Base-by-base conservation (phyloP, 2,113 vertebrate species). In the Penelope pileata region DNA sequence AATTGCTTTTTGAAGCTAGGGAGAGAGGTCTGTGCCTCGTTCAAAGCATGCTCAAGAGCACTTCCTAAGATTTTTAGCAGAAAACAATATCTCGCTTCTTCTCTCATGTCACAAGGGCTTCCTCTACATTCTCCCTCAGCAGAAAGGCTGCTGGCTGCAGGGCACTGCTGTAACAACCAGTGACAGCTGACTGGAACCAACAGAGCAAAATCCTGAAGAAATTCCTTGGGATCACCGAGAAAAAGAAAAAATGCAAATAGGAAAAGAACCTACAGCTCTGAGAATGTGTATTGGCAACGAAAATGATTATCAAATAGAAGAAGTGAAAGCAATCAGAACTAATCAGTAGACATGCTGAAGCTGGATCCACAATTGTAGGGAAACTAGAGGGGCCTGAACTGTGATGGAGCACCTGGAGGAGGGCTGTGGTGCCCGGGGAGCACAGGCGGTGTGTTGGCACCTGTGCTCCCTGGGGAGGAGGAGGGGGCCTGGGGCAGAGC, bases 51-150 rank as follows among this genome's bases (percentile, higher is more conserved):
- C 62, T 68, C 53, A 78, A n/a, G 68, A 82, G n/a, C 26, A n/a
- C 16, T 82, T 89, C 19, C 24, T 53, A 80, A 60, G 70, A 76
- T 83, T 90, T 96, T 81, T 72, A 96, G 63, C 27, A 51, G 63
- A 74, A 82, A 69, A 64, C 59, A 67, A 3, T 69, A 48, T 29
- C 42, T 88, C 77, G 36, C 40, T 83, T 30, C 63, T 83, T 88
- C 63, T 83, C 3, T 89, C 29, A 12, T 42, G 36, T 83, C 70
- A 70, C 38, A 45, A 80, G 32, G 45, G 32, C 48, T 79, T 79
- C 45, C 69, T 84, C 89, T 43, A 4, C 22, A 22, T 80, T 84
- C 56, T 56, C 30, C 42, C 58, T 87, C 40, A 58, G 58, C 21
- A 87, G 69, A 85, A 15, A 67, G 70, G 36, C 43, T 85, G 67